phyloP scores from a whole-genome alignment of 2,113 vertebrate genomes.

The Desmodus rotundus region DNA sequence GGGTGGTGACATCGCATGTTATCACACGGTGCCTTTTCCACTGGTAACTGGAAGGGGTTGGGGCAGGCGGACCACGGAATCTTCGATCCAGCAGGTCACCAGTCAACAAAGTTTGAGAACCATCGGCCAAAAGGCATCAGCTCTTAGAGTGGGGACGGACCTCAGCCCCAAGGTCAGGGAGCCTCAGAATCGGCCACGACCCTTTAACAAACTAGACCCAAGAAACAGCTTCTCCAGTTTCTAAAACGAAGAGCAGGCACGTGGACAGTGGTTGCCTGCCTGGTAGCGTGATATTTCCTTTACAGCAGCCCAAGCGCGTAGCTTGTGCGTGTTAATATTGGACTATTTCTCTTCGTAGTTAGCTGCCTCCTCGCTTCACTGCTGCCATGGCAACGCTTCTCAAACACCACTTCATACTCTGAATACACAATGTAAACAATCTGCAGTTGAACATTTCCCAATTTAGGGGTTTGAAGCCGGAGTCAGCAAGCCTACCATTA shows the following conservation, averaged over 20 bases:
- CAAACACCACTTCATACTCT: slow-evolving; percentile 80
- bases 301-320: slow-evolving; percentile 64
- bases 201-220: not conserved
- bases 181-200: not conserved
- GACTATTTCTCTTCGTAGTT: slow-evolving; percentile 77
- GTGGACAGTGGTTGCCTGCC: slow-evolving; percentile 50
- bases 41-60: not conserved
- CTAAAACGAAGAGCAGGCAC: not conserved
- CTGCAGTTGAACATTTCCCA: slow-evolving; percentile 77
- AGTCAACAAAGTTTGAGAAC: not conserved
- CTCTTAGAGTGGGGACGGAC: not conserved
- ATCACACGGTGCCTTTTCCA: not conserved
- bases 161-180: not conserved
- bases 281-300: slow-evolving; percentile 64
- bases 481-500: slow-evolving; percentile 48
- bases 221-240: slow-evolving; percentile 16
- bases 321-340: slow-evolving; percentile 73
- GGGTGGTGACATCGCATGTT: rapidly evolving
- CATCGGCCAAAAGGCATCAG: not conserved
- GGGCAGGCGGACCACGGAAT: not conserved
- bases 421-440: slow-evolving; percentile 80
- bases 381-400: slow-evolving; percentile 83
- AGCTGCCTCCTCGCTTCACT: slow-evolving; percentile 76
- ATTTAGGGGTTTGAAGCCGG: slow-evolving; percentile 76
- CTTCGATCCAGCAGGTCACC: not conserved